Evolutionary conservation across 1,140 invertebrate genomes (phyloP).

Genomic region (Eubasilissa regina): DNA sequence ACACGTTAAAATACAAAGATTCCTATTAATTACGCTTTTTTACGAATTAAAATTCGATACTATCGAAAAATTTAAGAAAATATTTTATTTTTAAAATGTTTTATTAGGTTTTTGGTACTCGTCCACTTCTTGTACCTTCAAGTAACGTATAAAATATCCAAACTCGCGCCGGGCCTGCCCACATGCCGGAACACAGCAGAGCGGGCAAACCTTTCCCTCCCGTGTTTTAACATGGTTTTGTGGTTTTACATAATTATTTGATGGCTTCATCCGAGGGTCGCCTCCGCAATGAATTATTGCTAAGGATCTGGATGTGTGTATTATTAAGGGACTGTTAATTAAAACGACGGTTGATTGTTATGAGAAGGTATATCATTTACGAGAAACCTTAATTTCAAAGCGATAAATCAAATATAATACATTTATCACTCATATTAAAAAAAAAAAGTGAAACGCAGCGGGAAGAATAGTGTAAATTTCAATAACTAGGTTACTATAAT

Average conservation of each 20-base stretch:
- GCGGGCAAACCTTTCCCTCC: constrained; percentile 31
- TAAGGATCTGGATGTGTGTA: constrained; percentile 11
- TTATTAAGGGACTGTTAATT: constrained; percentile 40
- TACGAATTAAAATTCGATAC: too few relatives aligned
- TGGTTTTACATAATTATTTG: constrained; percentile 61
- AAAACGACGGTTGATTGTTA: constrained; percentile 48
- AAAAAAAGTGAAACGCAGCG: too few relatives aligned
- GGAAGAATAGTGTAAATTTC: too few relatives aligned
- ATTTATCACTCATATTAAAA: too few relatives aligned
- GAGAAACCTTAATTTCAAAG: constrained; percentile 4
- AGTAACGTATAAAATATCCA: background rate
- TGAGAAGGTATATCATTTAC: constrained; percentile 30
- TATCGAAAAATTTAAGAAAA: too few relatives aligned
- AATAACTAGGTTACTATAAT: too few relatives aligned
- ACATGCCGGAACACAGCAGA: too few relatives aligned
- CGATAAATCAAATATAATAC: constrained; percentile 22
- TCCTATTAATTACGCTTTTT: too few relatives aligned
- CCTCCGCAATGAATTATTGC: constrained; percentile 46
- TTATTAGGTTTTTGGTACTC: too few relatives aligned
- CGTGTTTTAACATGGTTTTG: constrained; percentile 56
- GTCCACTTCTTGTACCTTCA: too few relatives aligned
- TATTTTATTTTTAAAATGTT: too few relatives aligned
- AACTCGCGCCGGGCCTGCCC: background rate
- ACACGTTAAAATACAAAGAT: too few relatives aligned
- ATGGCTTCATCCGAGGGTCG: constrained; percentile 57